Conservation (phyloP, 1,140 invertebrate genomes). For the Drosophila erecta region DNA sequence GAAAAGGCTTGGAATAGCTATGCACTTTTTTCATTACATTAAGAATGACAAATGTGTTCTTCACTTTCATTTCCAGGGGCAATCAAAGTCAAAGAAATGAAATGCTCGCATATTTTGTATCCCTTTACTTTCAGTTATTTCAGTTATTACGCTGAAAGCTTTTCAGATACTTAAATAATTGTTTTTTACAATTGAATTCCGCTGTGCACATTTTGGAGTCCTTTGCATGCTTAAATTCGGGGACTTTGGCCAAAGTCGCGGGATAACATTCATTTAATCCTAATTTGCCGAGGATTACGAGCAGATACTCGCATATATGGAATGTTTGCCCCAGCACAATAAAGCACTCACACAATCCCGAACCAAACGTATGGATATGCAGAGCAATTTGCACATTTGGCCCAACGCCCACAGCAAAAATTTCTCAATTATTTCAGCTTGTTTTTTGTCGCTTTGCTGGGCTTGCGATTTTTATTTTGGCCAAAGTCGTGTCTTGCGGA, state of each 20-base stretch:
- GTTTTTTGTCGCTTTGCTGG: constrained; percentile 19
- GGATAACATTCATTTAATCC: constrained; percentile 59
- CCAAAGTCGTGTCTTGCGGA: constrained; percentile 51
- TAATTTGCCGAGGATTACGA: constrained; percentile 54
- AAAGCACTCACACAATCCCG: constrained; percentile 7
- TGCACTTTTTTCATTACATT: not conserved
- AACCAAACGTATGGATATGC: constrained; percentile 14
- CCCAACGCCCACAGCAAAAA: constrained; percentile 48
- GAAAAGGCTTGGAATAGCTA: not conserved
- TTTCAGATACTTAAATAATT: constrained; percentile 13
- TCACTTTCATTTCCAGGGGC: too few species aligned
- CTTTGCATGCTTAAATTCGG: not conserved
- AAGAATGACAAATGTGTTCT: too few species aligned
- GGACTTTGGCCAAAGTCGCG: constrained; percentile 28
- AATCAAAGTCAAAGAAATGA: too few species aligned
- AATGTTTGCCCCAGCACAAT: constrained; percentile 27
- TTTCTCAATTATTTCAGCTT: constrained; percentile 54
- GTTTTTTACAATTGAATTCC: constrained; percentile 29
- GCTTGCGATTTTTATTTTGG: constrained; percentile 31
- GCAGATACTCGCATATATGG: constrained; percentile 38
- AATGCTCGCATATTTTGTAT: not conserved
- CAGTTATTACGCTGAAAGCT: too few species aligned
- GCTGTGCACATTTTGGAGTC: constrained; percentile 24
- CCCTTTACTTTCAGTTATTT: not conserved
- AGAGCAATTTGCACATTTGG: constrained; percentile 45